Base-by-base conservation (phyloP, 2,888 invertebrate species). In the Pemphredon lugubris region DNA sequence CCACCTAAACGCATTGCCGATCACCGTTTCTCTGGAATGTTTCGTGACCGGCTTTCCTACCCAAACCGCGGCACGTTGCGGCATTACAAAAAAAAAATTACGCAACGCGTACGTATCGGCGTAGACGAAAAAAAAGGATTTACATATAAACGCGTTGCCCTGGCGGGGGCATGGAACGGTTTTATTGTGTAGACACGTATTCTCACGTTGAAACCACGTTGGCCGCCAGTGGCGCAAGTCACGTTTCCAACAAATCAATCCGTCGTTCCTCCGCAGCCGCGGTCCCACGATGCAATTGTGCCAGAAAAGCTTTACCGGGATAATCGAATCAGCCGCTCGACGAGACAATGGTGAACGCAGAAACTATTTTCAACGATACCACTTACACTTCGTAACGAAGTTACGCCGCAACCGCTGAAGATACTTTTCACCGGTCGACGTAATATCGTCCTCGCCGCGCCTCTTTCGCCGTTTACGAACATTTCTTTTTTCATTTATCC, bases 261-360 rank as follows among this genome's bases (percentile, higher is more conserved):
- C 73, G 55, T 61, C 67, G 57, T 60, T 60, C 42, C 48, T 18
- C 45, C 63, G 11, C 42, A 53, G 13, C 44, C 23, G 39, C 73
- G 66, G 57, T 73, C 73, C 61, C 73, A 73, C 73, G 73, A 73
- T 73, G 66, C 48, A 73, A 39, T 72, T 73, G 65, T 71, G 72
- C 58, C 53, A 51, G 72, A 71, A 71, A 72, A 26, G 58, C 73
- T 72, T 64, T 44, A 51, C 26, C 45, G 72, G 72, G 72, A 72
- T 72, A 72, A 72, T 72, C 72, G 73, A 72, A 72, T 54, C 64
- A 55, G 42, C 26, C 11, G 44, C 32, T 26, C 30, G 26, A 34
- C 44, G 44, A 55, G 42, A 68, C 68, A 60, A 57, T 57, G 40
- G 26, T 18, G 14, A 48, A 34, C 67, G 34, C 37, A 57, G 37